Evolutionary conservation across 2,797 vertebrate genomes (phyloP), one percentile per base, ranked within the genome.

Genomic region (Malacoctenus gilli): DNA sequence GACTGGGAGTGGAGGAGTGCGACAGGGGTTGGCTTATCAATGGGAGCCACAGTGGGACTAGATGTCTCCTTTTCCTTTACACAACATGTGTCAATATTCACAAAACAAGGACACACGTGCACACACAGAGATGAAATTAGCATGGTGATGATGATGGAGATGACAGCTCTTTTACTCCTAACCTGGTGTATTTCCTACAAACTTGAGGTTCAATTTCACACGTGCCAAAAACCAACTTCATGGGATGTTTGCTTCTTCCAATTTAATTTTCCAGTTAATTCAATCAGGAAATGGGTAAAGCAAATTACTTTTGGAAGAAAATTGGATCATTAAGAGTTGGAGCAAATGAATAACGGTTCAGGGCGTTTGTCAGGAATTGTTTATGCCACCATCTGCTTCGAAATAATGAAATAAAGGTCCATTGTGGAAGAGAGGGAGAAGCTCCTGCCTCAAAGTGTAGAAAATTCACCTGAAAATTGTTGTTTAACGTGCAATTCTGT

Each of bases 61-160:
- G 78, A 25, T 1, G 63, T 68, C 77, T 83, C 89, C 48, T 88
- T 90, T 39, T 75, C 80, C 87, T 90, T 83, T 16, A 76, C 23
- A 78, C 41, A 39, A 14, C 38, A 38, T 55, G 74, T 28, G n/a
- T 37, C 79, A 47, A 74, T 40, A 61, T 48, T 42, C 63, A 79
- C 63, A 76, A 32, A 84, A 60, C 20, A 77, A 38, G 56, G 14
- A 68, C 57, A 68, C 23, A 71, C 49, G 55, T 28, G 46, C 21
- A 56, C 40, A 85, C 35, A 80, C 22, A 60, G 8, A 66, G 48
- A 44, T 55, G 67, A 57, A 59, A 59, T 67, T 32, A 52, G 52
- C 48, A 80, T 42, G 25, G 14, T 13, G 19, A 31, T 32, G 34
- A 71, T 68, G 68, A 60, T 0, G 52, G 60, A 34, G 42, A 49